Evolutionary conservation across 2,797 vertebrate genomes (phyloP).

Genomic region (Eleutherodactylus coqui): DNA sequence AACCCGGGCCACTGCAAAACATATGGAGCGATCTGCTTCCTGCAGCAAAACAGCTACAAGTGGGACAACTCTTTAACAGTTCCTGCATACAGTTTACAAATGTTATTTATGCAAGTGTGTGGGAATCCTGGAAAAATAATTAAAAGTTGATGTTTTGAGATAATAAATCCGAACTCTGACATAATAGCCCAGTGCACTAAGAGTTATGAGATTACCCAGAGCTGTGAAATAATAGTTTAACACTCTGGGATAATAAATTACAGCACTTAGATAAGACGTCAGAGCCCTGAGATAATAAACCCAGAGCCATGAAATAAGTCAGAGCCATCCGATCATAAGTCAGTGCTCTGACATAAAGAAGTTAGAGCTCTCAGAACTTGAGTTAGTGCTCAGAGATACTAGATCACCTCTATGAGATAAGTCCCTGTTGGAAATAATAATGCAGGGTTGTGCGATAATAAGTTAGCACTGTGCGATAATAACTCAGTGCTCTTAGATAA

Average conservation of each 20-base stretch:
- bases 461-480: not conserved
- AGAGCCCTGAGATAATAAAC: not conserved
- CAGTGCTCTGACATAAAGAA: not conserved
- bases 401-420: not conserved
- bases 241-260: not conserved
- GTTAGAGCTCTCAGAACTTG: not conserved
- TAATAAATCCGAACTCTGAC: not conserved
- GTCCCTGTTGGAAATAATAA: not conserved
- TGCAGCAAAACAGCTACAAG: too few species aligned
- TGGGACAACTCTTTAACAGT: not conserved
- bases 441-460: not conserved
- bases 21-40: too few species aligned
- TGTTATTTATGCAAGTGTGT: too few species aligned
- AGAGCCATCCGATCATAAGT: not conserved
- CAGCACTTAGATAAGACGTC: not conserved
- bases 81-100: not conserved
- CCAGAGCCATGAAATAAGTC: not conserved
- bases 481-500: not conserved
- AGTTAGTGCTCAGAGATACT: not conserved
- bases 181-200: too few species aligned
- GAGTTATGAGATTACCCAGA: not conserved
- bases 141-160: not conserved
- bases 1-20: too few species aligned
- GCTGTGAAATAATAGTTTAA: not conserved
- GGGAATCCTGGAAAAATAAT: not conserved